Evolutionary conservation across 2,888 invertebrate species (phyloP).

Genomic region (Spialia ferax): DNA sequence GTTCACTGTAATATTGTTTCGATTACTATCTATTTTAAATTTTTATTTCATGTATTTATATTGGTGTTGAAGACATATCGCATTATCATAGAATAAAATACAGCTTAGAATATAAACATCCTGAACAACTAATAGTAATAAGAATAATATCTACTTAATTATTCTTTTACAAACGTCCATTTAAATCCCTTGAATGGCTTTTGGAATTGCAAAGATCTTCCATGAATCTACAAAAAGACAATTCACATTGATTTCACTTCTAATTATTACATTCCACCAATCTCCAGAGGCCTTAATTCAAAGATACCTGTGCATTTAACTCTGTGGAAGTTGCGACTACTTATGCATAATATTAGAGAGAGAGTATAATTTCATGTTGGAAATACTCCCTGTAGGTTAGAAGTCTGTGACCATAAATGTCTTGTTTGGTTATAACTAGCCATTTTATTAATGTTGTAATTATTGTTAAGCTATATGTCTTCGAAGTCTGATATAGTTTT

Average conservation of each 20-base stretch:
- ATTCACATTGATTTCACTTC: slow-evolving; percentile 9
- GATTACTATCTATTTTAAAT: no score
- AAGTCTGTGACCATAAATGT: slow-evolving; percentile 17
- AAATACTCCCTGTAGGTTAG: slow-evolving; percentile 9
- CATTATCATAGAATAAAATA: slow-evolving; percentile 3
- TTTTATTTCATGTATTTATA: background rate
- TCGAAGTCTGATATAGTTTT: slow-evolving; percentile 38
- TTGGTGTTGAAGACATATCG: background rate
- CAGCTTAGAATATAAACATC: background rate
- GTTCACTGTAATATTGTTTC: no score
- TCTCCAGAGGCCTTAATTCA: slow-evolving; percentile 1
- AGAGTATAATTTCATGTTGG: slow-evolving; percentile 21
- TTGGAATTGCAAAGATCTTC: background rate
- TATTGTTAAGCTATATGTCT: slow-evolving; percentile 37
- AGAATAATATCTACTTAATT: background rate
- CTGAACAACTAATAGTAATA: background rate
- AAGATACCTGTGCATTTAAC: slow-evolving; percentile 29
- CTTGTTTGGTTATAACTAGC: slow-evolving; percentile 24
- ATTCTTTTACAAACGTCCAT: no score
- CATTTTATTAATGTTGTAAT: slow-evolving; percentile 30
- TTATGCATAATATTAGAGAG: slow-evolving; percentile 32
- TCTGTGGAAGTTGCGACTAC: slow-evolving; percentile 3
- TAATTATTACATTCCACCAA: slow-evolving; percentile 27
- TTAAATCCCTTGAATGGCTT: background rate
- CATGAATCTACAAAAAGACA: background rate